Conservation (phyloP, 1,140 invertebrate species). For the Paracyclopina nana region DNA sequence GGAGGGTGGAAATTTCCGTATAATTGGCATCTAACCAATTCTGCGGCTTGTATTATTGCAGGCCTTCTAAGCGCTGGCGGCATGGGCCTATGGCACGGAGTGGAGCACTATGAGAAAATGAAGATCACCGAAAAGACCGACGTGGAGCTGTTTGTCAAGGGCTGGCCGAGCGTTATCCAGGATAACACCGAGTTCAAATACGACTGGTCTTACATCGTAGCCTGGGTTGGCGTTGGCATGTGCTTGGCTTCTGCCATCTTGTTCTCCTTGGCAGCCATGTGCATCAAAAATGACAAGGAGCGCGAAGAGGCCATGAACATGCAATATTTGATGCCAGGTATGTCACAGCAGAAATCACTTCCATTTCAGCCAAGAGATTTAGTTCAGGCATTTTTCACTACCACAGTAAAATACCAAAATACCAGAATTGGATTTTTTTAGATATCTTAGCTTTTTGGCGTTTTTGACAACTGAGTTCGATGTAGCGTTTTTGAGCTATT, state of each 20-base stretch:
- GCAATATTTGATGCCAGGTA: constrained; percentile 94
- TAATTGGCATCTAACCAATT: too few species aligned
- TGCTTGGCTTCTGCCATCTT: constrained; percentile 67
- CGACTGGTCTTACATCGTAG: constrained; percentile 86
- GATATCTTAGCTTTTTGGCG: too few species aligned
- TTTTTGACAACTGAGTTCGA: not conserved
- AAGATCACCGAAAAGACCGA: constrained; percentile 74
- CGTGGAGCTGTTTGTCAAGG: constrained; percentile 32
- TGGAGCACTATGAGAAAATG: constrained; percentile 84
- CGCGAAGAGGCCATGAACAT: constrained; percentile 83
- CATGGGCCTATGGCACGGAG: constrained; percentile 85
- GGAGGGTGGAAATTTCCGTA: too few species aligned
- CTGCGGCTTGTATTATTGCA: constrained; percentile 32
- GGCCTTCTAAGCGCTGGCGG: constrained; percentile 67
- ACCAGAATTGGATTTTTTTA: constrained; percentile 19
- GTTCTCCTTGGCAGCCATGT: constrained; percentile 75
- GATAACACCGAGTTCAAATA: constrained; percentile 65
- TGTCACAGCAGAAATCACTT: constrained; percentile 22
- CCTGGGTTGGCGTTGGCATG: constrained; percentile 79
- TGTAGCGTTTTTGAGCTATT: constrained; percentile 6
- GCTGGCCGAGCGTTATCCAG: constrained; percentile 74
- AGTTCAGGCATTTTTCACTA: not conserved
- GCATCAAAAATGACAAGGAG: constrained; percentile 71
- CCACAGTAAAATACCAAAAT: constrained; percentile 22
- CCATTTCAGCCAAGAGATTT: not conserved